Base-by-base conservation (phyloP, 2,888 invertebrate genomes). In the Phengaris arion region DNA sequence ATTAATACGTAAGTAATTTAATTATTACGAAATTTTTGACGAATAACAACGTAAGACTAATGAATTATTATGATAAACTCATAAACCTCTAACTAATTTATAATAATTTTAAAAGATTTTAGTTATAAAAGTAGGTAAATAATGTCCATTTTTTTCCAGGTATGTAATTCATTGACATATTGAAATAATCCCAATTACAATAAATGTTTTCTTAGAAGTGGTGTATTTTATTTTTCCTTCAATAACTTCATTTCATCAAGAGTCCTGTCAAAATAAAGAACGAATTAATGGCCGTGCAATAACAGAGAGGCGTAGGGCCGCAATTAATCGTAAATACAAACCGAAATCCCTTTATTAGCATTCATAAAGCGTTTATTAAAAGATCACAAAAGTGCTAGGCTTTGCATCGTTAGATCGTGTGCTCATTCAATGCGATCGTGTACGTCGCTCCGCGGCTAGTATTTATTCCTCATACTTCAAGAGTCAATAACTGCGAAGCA, bases 401-500 rank as follows among this genome's bases (percentile, higher is more conserved):
- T 78, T 77, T 73, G 75, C 77, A 78, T 78, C 79, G 74, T 79
- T 78, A 79, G 77, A 75, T 74, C 76, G 74, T 79, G 78, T 79
- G 77, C 78, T 76, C 75, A 77, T 79, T 78, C 75, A 76, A 76
- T 79, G 77, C 79, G 78, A 77, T 79, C 74, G 78, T 75, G 77
- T 77, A 74, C 77, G 74, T 77, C 74, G 76, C 76, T 76, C 77
- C 76, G 78, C 79, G 81, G 79, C 80, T 82, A 80, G 79, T 82
- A 82, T 83, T 83, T 83, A 83, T 83, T 81, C 80, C 80, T 80
- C 79, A 78, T 81, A 80, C 82, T 82, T 82, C 82, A 86, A 83
- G 81, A 85, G 83, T 85, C 84, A 85, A 86, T 87, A 82, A 84
- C 83, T 85, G 82, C 81, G 81, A 82, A 84, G 85, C 84, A 85